These are phyloP conservation scores for Ophioderma brevispina DNA, from an alignment of 35 echinoderm and acorn worm genomes.

Conservation along the genomic window DNA sequence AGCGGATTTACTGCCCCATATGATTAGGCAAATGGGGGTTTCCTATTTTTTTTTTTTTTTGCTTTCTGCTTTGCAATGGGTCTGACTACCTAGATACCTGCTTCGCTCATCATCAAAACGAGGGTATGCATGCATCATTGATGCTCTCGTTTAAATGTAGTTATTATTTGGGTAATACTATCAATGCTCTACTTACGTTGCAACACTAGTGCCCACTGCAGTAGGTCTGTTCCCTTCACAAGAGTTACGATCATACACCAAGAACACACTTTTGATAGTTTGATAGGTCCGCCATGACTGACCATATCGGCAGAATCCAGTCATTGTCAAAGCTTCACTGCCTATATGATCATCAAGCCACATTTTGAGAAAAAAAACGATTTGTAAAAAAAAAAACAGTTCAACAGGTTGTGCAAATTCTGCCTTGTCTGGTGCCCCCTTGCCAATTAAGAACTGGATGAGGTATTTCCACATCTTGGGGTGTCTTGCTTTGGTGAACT, in stretches of 20 bases:
- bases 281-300: conserved; percentile 46
- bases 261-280: conserved; percentile 51
- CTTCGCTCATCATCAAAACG: too few relatives aligned
- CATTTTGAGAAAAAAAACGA: conserved; percentile 39
- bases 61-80: too few relatives aligned
- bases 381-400: conserved; percentile 44
- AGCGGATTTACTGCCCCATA: too few relatives aligned
- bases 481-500: conserved; percentile 35
- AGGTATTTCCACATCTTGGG: conserved; percentile 56
- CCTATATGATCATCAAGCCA: conserved; percentile 88
- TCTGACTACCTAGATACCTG: too few relatives aligned
- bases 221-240: conserved; percentile 57
- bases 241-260: conserved; percentile 75
- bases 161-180: too few relatives aligned
- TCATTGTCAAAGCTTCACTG: conserved; percentile 90
- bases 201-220: conserved; percentile 94
- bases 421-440: conserved; percentile 73
- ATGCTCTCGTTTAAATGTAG: too few relatives aligned
- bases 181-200: conserved; percentile 70
- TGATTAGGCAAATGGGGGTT: too few relatives aligned
- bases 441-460: conserved; percentile 79
- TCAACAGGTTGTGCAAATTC: conserved; percentile 58
- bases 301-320: conserved; percentile 83
- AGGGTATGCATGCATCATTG: too few relatives aligned
- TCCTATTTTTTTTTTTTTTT: too few relatives aligned